These are phyloP conservation scores for Esox lucius DNA, from an alignment of 2,797 vertebrate species.

Conservation along the genomic window DNA sequence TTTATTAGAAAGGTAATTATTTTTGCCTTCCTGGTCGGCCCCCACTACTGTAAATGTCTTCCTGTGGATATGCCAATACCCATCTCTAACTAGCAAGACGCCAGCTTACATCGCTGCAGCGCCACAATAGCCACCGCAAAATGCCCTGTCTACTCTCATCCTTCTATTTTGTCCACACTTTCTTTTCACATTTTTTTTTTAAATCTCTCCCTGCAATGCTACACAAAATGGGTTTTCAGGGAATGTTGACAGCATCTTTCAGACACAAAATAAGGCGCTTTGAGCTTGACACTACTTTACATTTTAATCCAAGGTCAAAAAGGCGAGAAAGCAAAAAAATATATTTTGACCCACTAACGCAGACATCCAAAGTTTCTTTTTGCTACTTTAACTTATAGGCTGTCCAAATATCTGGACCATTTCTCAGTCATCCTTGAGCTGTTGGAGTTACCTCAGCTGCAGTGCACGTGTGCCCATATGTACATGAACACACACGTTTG, in stretches of 20 bases:
- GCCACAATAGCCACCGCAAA: constrained; percentile 37
- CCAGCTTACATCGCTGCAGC: too few species aligned
- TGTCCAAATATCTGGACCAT: not conserved
- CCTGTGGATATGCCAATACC: too few species aligned
- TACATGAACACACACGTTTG: too few species aligned
- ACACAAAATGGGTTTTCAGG: constrained; percentile 59
- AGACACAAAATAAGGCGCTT: constrained; percentile 45
- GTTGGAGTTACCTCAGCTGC: not conserved
- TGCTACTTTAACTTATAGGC: not conserved
- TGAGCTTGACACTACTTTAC: constrained; percentile 58
- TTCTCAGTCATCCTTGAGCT: not conserved
- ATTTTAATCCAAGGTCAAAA: constrained; percentile 54
- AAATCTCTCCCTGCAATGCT: constrained; percentile 54
- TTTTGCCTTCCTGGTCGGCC: too few species aligned
- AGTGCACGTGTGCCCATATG: too few species aligned
- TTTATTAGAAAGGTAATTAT: too few species aligned
- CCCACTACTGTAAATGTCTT: too few species aligned
- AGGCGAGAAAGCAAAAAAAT: constrained; percentile 26
- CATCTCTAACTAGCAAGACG: too few species aligned
- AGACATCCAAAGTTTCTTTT: not conserved
- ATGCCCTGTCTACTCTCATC: constrained; percentile 29
- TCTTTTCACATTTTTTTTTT: constrained; percentile 10
- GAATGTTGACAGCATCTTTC: constrained; percentile 42
- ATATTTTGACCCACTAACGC: not conserved
- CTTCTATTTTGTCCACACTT: not conserved